phyloP scores from a whole-genome alignment of 2,888 invertebrate genomes.

The Dicyrtoma fusca region DNA sequence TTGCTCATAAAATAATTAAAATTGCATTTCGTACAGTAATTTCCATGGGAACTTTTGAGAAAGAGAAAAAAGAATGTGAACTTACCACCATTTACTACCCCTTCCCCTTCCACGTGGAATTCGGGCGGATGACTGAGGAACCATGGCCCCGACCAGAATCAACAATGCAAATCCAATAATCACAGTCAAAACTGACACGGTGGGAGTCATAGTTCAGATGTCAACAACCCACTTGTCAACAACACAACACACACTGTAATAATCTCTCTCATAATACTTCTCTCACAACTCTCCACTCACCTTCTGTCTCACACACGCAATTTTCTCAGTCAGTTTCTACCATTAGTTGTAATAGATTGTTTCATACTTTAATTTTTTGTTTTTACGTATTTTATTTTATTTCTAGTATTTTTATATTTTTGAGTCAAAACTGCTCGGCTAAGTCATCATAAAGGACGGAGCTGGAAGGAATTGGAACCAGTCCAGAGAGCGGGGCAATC shows the following conservation, averaged over 20 bases:
- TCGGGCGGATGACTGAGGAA: conserved; percentile 55
- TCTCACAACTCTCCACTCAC: conserved; percentile 1
- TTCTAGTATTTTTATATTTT: neutral
- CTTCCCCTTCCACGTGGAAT: conserved; percentile 70
- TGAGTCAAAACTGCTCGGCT: neutral
- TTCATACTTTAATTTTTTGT: neutral
- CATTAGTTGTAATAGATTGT: neutral
- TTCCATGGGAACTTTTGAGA: too few species aligned
- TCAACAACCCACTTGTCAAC: conserved; percentile 30
- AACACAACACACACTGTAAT: conserved; percentile 9
- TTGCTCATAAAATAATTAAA: too few species aligned
- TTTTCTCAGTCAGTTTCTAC: neutral
- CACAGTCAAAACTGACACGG: conserved; percentile 53
- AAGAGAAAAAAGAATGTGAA: conserved; percentile 2
- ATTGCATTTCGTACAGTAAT: too few species aligned
- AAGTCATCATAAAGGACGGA: neutral
- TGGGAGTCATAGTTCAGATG: conserved; percentile 47
- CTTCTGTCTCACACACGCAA: neutral
- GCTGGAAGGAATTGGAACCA: too few species aligned
- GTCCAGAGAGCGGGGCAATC: too few species aligned
- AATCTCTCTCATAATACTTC: conserved; percentile 14
- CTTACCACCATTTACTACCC: conserved; percentile 93
- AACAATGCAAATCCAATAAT: conserved; percentile 52
- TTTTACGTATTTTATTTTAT: neutral
- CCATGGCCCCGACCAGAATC: conserved; percentile 56